Conservation (phyloP, 2,113 vertebrate genomes). For the Sorex araneus region DNA sequence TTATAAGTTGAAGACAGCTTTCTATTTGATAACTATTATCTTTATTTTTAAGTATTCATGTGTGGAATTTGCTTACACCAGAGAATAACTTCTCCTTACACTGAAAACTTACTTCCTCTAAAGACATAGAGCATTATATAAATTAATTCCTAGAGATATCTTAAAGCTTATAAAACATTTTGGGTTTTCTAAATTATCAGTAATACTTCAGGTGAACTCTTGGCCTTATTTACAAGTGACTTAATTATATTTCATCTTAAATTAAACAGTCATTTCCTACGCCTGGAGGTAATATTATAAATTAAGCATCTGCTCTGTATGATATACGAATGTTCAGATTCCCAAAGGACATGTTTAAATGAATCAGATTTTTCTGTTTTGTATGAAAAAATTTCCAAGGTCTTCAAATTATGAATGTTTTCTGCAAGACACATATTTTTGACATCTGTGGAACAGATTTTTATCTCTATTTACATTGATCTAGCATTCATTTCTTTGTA, state of each 20-base stretch:
- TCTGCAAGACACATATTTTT: slow-evolving; percentile 66
- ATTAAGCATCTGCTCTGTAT: slow-evolving; percentile 63
- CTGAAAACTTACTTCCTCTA: not conserved
- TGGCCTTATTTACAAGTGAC: slow-evolving; percentile 61
- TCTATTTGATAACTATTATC: not conserved
- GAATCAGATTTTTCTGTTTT: slow-evolving; percentile 57
- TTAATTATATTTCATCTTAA: slow-evolving; percentile 66
- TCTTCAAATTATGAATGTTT: slow-evolving; percentile 68
- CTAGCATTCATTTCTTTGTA: slow-evolving; percentile 33
- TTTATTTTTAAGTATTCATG: not conserved
- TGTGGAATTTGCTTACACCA: not conserved
- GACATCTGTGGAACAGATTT: slow-evolving; percentile 61
- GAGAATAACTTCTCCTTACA: not conserved
- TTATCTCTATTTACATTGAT: slow-evolving; percentile 60
- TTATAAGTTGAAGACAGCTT: slow-evolving; percentile 21
- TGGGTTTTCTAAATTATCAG: slow-evolving; percentile 58
- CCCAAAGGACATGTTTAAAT: slow-evolving; percentile 60
- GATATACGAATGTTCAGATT: slow-evolving; percentile 43
- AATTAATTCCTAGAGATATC: not conserved
- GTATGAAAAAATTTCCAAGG: slow-evolving; percentile 52
- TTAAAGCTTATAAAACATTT: slow-evolving; percentile 17
- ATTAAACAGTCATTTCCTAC: slow-evolving; percentile 52
- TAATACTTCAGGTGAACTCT: slow-evolving; percentile 61
- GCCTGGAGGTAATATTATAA: slow-evolving; percentile 45
- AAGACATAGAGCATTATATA: not conserved